A percentile compares a stretch with the other conserved stretches of the same genome.
Evolutionary conservation across 2,113 vertebrate genomes (phyloP).

Genomic region (Hydrochoerus hydrochaeris): DNA sequence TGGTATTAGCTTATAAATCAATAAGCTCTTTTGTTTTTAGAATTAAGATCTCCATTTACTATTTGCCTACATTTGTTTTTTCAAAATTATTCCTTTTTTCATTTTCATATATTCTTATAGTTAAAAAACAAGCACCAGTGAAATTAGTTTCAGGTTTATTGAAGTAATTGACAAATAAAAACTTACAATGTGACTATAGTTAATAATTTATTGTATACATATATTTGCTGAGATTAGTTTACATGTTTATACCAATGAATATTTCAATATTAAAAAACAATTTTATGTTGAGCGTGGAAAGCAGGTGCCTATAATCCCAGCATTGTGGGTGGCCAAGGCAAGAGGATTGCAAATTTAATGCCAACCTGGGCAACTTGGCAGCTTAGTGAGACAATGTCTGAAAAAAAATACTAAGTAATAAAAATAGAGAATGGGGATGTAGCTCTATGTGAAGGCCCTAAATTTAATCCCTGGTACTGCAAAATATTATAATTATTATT

Average conservation of each 20-base stretch:
- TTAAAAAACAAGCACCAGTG: neutral
- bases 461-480: neutral
- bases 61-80: neutral
- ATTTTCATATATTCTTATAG: neutral
- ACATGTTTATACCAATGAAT: neutral
- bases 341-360: neutral
- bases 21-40: constrained; percentile 24
- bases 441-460: neutral
- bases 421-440: neutral
- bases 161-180: neutral
- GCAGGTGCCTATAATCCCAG: neutral
- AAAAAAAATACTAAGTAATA: neutral
- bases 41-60: constrained; percentile 10
- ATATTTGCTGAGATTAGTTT: neutral
- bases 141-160: constrained; percentile 3
- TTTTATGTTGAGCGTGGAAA: neutral
- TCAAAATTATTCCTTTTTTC: constrained; percentile 35
- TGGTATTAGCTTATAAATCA: neutral
- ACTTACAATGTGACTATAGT: neutral
- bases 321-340: neutral
- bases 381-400: neutral
- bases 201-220: neutral
- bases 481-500: neutral
- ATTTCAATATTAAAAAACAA: constrained; percentile 30
- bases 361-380: neutral